Evolutionary conservation across 2,113 vertebrate species (phyloP).

Genomic region (Muntiacus muntjak): DNA sequence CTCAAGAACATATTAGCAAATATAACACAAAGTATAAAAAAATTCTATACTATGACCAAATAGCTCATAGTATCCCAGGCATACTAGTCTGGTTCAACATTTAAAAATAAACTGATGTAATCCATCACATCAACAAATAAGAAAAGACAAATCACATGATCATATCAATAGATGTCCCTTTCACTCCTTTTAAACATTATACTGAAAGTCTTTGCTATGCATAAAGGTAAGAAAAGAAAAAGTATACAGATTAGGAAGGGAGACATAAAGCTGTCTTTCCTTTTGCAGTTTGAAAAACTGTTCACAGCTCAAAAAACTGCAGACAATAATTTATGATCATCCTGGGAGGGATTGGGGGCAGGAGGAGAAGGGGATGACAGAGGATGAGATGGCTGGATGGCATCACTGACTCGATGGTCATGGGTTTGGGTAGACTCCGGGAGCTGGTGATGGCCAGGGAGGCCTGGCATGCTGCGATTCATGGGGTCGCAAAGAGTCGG

Average conservation of each 20-base stretch:
- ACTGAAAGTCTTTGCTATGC: background rate
- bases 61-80: background rate
- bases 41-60: background rate
- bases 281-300: background rate
- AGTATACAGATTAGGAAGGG: background rate
- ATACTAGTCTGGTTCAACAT: background rate
- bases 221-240: background rate
- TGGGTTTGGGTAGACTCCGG: too few relatives aligned
- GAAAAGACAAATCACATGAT: background rate
- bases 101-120: background rate
- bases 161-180: background rate
- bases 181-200: background rate
- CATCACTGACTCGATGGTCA: too few relatives aligned
- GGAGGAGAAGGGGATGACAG: too few relatives aligned
- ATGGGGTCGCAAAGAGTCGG: too few relatives aligned
- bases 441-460: too few relatives aligned
- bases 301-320: background rate
- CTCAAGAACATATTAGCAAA: background rate
- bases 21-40: background rate
- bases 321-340: background rate
- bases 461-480: too few relatives aligned
- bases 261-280: background rate
- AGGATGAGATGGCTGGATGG: too few relatives aligned
- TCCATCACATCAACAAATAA: background rate
- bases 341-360: background rate